Conservation (phyloP, 2,113 vertebrate species). For the Fulmarus glacialis region DNA sequence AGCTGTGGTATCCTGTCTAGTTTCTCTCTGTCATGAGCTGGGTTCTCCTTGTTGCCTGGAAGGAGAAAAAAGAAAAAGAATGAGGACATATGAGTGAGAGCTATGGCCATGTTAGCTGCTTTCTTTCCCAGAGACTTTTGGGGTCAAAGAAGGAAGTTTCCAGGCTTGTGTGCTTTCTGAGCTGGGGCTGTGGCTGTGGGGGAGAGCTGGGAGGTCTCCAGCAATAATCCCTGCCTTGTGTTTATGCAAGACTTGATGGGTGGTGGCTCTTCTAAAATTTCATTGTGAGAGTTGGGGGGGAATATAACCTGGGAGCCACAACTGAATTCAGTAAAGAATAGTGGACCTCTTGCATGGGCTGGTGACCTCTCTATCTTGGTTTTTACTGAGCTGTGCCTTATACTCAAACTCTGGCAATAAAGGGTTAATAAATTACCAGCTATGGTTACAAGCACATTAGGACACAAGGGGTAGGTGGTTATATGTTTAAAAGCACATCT, state of each 20-base stretch:
- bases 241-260: neutral
- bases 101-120: fast-evolving
- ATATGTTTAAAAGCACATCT: neutral
- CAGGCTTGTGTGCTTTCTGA: neutral
- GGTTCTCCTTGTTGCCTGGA: neutral
- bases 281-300: fast-evolving
- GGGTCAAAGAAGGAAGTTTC: neutral
- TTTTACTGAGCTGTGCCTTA: neutral
- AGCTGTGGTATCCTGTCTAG: neutral
- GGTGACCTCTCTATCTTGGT: neutral
- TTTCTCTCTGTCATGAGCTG: neutral
- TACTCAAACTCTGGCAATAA: neutral
- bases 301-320: neutral
- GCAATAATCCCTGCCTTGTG: neutral
- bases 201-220: neutral
- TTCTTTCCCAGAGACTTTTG: neutral
- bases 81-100: neutral
- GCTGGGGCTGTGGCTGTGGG: neutral
- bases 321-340: neutral
- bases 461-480: neutral
- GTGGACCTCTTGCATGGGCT: neutral
- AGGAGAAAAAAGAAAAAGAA: too few relatives aligned
- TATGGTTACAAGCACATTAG: neutral
- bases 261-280: neutral
- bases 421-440: neutral